A percentile compares a stretch with the other conserved stretches of the same genome.
These are phyloP conservation scores for Brachypalpus laphriformis DNA, from an alignment of 2,888 invertebrate species.

Conservation along the genomic window DNA sequence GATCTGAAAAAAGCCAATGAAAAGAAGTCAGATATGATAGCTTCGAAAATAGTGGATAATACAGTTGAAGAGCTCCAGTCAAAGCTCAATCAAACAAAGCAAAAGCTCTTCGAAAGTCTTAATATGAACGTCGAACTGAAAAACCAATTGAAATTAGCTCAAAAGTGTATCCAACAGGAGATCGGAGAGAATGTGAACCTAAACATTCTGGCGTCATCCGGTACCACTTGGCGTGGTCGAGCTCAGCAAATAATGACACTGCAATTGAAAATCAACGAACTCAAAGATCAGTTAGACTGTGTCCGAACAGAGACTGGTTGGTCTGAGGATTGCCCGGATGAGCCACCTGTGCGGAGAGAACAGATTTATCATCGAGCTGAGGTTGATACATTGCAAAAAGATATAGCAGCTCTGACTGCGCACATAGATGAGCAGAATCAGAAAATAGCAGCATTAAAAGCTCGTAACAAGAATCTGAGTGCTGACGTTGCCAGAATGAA, in stretches of 20 bases:
- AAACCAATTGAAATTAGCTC: constrained; percentile 88
- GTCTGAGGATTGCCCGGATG: constrained; percentile 71
- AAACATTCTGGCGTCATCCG: constrained; percentile 84
- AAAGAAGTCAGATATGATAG: not conserved
- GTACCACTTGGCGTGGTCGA: constrained; percentile 89
- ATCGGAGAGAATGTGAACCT: constrained; percentile 89
- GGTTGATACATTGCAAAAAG: constrained; percentile 85
- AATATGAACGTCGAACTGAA: constrained; percentile 88
- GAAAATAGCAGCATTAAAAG: constrained; percentile 87
- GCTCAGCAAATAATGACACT: constrained; percentile 89
- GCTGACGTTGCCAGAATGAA: constrained; percentile 85
- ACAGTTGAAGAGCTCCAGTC: constrained; percentile 84
- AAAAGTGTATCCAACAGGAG: constrained; percentile 90
- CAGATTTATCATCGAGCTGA: constrained; percentile 85
- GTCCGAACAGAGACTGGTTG: constrained; percentile 4
- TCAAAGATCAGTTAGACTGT: constrained; percentile 85
- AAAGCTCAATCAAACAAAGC: constrained; percentile 82
- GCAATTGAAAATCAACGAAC: constrained; percentile 87
- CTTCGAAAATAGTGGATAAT: not conserved
- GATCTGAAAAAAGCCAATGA: constrained; percentile 29
- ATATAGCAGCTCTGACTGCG: constrained; percentile 84
- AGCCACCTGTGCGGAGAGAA: constrained; percentile 83
- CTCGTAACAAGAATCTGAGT: constrained; percentile 88
- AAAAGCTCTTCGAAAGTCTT: constrained; percentile 88
- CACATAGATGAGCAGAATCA: constrained; percentile 86